Conservation (phyloP, 2,113 vertebrate species). For the Eretmochelys imbricata region DNA sequence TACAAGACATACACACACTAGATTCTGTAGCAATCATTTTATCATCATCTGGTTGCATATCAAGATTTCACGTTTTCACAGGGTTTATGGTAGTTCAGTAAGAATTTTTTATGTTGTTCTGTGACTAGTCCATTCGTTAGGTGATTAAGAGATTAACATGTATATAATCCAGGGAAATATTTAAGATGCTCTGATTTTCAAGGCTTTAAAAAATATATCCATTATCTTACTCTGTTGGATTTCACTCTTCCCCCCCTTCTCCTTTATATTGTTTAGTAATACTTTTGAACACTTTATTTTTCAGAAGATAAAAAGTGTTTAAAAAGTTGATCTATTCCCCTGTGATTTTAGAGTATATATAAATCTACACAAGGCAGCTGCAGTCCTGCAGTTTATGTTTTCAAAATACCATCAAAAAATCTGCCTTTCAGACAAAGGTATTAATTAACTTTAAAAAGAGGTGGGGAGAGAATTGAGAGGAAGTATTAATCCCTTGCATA, state of each 20-base stretch:
- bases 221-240: neutral
- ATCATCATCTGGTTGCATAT: neutral
- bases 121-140: neutral
- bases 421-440: neutral
- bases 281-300: neutral
- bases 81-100: neutral
- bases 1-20: neutral
- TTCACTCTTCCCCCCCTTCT: neutral
- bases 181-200: neutral
- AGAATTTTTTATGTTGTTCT: neutral
- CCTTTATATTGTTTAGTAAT: neutral
- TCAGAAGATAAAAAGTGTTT: neutral
- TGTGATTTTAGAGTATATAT: neutral
- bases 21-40: neutral
- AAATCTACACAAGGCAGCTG: neutral
- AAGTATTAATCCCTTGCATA: slow-evolving; percentile 55
- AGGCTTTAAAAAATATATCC: neutral
- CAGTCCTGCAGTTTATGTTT: neutral
- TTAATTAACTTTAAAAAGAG: slow-evolving; percentile 54
- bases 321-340: neutral
- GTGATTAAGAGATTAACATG: neutral
- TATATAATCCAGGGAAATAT: neutral
- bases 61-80: neutral
- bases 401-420: neutral
- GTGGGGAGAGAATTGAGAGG: slow-evolving; percentile 35